A percentile compares a stretch with the other conserved stretches of the same genome.
Evolutionary conservation across 2,113 vertebrate genomes (phyloP).

Genomic region (Nibea albiflora): DNA sequence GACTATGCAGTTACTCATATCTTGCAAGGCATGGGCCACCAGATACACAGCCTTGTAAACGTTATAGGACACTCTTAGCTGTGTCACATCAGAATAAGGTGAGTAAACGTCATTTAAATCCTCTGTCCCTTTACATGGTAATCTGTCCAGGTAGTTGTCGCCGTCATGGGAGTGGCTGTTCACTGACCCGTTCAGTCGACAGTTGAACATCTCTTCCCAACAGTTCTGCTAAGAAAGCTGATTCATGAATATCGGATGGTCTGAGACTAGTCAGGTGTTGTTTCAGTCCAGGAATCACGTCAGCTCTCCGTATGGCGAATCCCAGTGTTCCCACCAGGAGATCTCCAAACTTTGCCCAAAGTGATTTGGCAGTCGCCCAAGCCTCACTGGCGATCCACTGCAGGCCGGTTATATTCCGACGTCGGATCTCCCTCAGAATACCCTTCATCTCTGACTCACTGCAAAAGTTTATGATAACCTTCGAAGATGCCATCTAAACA

Average conservation of each 20-base stretch:
- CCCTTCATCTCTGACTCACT: slow-evolving; percentile 75
- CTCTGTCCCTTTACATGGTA: slow-evolving; percentile 72
- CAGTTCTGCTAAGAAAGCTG: slow-evolving; percentile 77
- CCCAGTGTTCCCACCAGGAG: slow-evolving; percentile 79
- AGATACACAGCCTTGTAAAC: slow-evolving; percentile 85
- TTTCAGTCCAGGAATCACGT: slow-evolving; percentile 72
- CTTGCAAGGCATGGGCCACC: slow-evolving; percentile 81
- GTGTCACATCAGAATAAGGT: slow-evolving; percentile 77
- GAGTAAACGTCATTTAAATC: slow-evolving; percentile 70
- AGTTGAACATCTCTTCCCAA: slow-evolving; percentile 81
- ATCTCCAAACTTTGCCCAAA: slow-evolving; percentile 76
- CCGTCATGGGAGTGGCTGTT: slow-evolving; percentile 64
- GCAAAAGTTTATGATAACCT: slow-evolving; percentile 79
- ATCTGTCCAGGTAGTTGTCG: slow-evolving; percentile 21
- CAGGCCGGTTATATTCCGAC: slow-evolving; percentile 72
- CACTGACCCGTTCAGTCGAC: slow-evolving; percentile 70
- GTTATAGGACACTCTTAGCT: slow-evolving; percentile 82
- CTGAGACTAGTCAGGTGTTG: slow-evolving; percentile 61
- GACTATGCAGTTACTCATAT: slow-evolving; percentile 72
- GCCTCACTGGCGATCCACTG: slow-evolving; percentile 84
- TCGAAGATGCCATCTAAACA: slow-evolving; percentile 67
- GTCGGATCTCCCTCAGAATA: slow-evolving; percentile 73
- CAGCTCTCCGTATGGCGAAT: slow-evolving; percentile 78
- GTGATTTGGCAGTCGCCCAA: slow-evolving; percentile 74
- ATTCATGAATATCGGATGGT: slow-evolving; percentile 33